Base-by-base conservation (phyloP, 2,888 invertebrate genomes). In the Pandemis cinnamomeana region DNA sequence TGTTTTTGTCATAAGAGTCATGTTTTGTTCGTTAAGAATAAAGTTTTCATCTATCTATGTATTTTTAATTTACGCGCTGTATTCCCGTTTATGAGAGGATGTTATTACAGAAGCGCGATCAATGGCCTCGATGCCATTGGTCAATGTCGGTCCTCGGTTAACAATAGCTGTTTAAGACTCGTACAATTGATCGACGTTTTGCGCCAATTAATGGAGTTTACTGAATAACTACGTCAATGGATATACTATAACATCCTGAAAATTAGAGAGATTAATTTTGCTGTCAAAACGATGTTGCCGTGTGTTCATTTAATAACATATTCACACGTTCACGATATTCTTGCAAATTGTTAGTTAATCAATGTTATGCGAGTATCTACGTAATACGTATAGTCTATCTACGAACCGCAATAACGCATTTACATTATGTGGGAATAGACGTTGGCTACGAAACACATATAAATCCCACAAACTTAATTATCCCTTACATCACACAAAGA, bases 31-130 rank as follows among this genome's bases (percentile, higher is more conserved):
- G 27, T 36, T 2, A 4, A 36, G 27, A 36, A 36, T 36, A 36
- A 36, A 36, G 27, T 36, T 36, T 36, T 36, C 27, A 36, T 36
- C 27, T 36, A 36, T 36, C 27, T 20, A 20, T 20, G 0, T 55
- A 55, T 27, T 58, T 58, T n/a, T 6, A 10, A 27, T 58, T 58
- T 58, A 8, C 58, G 27, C 11, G 20, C 10, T 27, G 58, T 58
- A 11, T 27, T 58, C 27, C 10, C 10, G 58, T 58, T 58, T 51
- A n/a, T 51, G 5, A 58, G 27, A 58, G 27, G 27, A 58, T 27
- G 58, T 58, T 20, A 27, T 58, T 58, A 58, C 58, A 27, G 58
- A 58, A 58, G 58, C 53, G 15, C 58, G 58, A 58, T 55, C 55
- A 55, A 58, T n/a, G 58, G 58, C 58, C 27, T 58, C 58, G 58